Conservation (phyloP, 1,140 invertebrate genomes). For the Euschistus heros region DNA sequence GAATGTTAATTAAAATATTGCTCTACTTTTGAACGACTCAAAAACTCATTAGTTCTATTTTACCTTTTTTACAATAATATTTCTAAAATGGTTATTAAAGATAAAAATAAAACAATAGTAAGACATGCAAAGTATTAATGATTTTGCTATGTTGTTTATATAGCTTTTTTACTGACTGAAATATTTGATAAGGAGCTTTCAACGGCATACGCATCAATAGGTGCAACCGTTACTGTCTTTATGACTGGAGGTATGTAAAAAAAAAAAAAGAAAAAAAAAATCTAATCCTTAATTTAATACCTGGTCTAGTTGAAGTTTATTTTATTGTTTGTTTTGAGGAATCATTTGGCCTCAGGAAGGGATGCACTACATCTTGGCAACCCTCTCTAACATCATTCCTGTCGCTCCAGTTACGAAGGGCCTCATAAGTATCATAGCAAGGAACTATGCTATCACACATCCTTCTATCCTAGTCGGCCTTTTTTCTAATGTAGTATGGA, state of each 20-base stretch:
- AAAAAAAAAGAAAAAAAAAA: neutral
- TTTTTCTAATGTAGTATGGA: neutral
- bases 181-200: conserved; percentile 41
- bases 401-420: neutral
- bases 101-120: no score
- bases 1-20: no score
- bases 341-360: conserved; percentile 1
- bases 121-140: no score
- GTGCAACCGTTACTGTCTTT: conserved; percentile 44
- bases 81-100: no score
- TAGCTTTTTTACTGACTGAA: conserved; percentile 41
- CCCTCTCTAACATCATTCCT: neutral
- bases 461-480: neutral
- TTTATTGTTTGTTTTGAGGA: neutral
- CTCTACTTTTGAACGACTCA: no score
- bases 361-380: neutral
- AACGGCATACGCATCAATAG: conserved; percentile 44
- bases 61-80: no score
- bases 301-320: neutral
- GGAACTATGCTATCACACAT: neutral
- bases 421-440: neutral
- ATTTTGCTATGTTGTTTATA: conserved; percentile 1
- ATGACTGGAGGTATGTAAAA: conserved; percentile 39
- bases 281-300: neutral
- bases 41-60: no score